Evolutionary conservation across 2,888 invertebrate species (phyloP).

Genomic region (Polydesmus complanatus): DNA sequence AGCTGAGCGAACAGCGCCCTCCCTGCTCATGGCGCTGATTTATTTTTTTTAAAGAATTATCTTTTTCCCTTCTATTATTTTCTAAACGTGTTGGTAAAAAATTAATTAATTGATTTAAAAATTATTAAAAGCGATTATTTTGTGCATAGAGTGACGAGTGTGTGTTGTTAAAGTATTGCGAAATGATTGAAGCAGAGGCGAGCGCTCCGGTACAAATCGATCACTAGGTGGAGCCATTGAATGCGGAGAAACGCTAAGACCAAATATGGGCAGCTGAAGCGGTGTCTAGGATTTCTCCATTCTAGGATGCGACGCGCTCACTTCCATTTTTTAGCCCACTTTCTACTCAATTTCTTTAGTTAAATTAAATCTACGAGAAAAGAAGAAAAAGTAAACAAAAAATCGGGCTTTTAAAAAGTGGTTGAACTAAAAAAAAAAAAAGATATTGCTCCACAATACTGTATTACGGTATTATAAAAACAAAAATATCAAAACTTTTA

Average conservation of each 20-base stretch:
- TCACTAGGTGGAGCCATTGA: neutral
- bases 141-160: no score
- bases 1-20: neutral
- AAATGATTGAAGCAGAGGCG: no score
- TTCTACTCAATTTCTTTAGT: neutral
- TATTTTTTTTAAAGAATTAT: no score
- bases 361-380: neutral
- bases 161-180: no score
- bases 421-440: neutral
- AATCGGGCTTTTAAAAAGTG: neutral
- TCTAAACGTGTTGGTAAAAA: no score
- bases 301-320: neutral
- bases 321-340: neutral
- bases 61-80: no score
- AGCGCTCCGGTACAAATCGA: no score
- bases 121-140: no score
- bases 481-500: no score
- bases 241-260: neutral
- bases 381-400: neutral
- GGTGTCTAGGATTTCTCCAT: neutral
- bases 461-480: neutral
- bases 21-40: neutral
- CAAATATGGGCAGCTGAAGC: neutral
- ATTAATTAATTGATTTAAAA: no score
- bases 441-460: neutral